Conservation (phyloP, 2,888 invertebrate species). For the Galeruca laticollis region DNA sequence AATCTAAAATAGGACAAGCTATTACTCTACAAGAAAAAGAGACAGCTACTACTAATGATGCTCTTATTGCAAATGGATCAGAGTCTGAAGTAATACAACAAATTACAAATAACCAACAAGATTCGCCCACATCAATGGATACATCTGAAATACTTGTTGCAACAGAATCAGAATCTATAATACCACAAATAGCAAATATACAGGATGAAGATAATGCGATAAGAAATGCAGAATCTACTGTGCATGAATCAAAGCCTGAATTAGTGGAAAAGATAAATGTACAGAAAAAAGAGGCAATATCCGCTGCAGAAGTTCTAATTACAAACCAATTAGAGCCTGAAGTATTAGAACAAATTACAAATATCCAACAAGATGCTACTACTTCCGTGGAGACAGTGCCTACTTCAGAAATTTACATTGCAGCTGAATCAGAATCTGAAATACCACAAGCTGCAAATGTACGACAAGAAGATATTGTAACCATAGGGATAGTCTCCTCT, state of each 20-base stretch:
- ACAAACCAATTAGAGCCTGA: background rate
- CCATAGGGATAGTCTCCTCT: background rate
- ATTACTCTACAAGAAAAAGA: background rate
- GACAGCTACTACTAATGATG: background rate
- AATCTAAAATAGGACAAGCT: background rate
- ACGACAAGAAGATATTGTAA: no score
- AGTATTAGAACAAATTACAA: background rate
- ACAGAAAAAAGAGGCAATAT: slow-evolving; percentile 20
- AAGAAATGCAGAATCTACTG: background rate
- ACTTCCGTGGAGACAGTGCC: no score
- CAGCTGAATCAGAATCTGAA: background rate
- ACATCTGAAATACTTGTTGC: slow-evolving; percentile 18
- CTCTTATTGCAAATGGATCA: background rate
- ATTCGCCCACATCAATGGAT: background rate
- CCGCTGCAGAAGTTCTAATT: background rate
- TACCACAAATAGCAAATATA: slow-evolving; percentile 8
- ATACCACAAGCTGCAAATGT: background rate
- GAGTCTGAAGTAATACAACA: background rate
- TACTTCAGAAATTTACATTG: background rate
- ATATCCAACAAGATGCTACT: background rate
- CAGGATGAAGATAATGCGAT: background rate
- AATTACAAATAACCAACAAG: background rate
- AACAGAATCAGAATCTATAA: background rate
- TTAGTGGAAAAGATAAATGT: slow-evolving; percentile 3
- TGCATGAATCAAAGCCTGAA: background rate